A percentile compares a stretch with the other conserved stretches of the same genome.
Evolutionary conservation across 2,113 vertebrate genomes (phyloP).

Genomic region (Zootoca vivipara): DNA sequence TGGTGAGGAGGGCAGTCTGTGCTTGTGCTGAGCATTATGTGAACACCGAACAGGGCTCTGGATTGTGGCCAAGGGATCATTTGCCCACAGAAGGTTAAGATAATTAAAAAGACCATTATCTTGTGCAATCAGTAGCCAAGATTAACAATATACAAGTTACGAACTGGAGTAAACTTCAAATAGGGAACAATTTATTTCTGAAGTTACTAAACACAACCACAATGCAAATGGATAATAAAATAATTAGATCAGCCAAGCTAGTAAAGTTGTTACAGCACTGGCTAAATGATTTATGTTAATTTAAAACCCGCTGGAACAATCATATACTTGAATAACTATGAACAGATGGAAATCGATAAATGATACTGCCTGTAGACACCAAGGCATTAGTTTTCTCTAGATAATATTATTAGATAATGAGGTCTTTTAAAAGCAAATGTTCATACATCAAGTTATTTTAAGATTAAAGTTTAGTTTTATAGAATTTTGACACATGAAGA

Average conservation of each 20-base stretch:
- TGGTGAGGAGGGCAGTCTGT: neutral
- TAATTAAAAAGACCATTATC: neutral
- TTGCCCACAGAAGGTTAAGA: neutral
- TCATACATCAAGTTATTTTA: neutral
- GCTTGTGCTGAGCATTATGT: neutral
- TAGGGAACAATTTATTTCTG: neutral
- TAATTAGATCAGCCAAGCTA: slow-evolving; percentile 6
- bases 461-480: neutral
- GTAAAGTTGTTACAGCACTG: slow-evolving; percentile 1
- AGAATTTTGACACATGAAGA: neutral
- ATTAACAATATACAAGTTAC: neutral
- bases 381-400: neutral
- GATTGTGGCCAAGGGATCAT: neutral
- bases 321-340: slow-evolving; percentile 10
- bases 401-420: slow-evolving; percentile 18
- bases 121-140: neutral
- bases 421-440: slow-evolving; percentile 2
- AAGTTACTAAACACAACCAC: neutral
- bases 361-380: slow-evolving; percentile 17
- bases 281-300: slow-evolving; percentile 18
- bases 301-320: slow-evolving; percentile 14
- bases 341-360: slow-evolving; percentile 19
- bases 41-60: neutral
- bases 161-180: neutral
- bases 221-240: slow-evolving; percentile 18